Percentiles rank a stretch among this genome's conserved stretches.
Conservation (phyloP, 1,140 invertebrate species). For the Pseudachorutes palmiensis region DNA sequence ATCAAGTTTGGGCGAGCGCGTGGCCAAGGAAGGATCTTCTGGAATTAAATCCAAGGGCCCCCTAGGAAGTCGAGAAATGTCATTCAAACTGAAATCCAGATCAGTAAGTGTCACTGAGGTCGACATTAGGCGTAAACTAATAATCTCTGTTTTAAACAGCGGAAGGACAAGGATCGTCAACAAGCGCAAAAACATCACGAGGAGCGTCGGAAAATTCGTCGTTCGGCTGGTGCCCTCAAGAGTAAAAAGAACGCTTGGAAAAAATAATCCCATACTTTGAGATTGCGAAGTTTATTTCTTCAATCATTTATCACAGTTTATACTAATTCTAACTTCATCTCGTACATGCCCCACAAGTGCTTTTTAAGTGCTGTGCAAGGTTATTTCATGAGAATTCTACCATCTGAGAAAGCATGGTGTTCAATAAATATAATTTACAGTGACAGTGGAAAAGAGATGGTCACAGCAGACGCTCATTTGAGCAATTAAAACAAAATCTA, state of each 20-base stretch:
- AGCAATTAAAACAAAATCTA: too few species aligned
- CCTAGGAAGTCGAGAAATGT: slow-evolving; percentile 67
- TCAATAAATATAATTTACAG: too few species aligned
- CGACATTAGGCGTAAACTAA: too few species aligned
- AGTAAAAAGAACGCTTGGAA: slow-evolving; percentile 36
- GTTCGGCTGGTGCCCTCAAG: slow-evolving; percentile 51
- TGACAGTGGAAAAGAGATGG: too few species aligned
- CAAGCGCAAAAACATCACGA: slow-evolving; percentile 55
- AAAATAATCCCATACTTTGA: slow-evolving; percentile 17
- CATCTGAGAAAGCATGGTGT: too few species aligned
- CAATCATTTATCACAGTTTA: background rate
- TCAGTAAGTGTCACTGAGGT: too few species aligned
- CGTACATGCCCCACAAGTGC: background rate
- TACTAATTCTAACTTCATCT: background rate
- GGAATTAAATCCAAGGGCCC: slow-evolving; percentile 51
- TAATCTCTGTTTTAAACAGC: too few species aligned
- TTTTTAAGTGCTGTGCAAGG: background rate
- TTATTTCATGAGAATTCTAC: too few species aligned
- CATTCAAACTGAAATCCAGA: slow-evolving; percentile 58
- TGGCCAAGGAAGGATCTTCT: slow-evolving; percentile 48
- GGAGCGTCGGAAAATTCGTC: slow-evolving; percentile 60
- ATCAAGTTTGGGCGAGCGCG: slow-evolving; percentile 59
- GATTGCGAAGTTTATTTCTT: too few species aligned
- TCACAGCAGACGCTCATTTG: too few species aligned
- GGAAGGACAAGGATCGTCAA: slow-evolving; percentile 36